These are phyloP conservation scores for Desmophyllum pertusum DNA, from an alignment of 92 coral and sea anemone genomes.

Conservation along the genomic window DNA sequence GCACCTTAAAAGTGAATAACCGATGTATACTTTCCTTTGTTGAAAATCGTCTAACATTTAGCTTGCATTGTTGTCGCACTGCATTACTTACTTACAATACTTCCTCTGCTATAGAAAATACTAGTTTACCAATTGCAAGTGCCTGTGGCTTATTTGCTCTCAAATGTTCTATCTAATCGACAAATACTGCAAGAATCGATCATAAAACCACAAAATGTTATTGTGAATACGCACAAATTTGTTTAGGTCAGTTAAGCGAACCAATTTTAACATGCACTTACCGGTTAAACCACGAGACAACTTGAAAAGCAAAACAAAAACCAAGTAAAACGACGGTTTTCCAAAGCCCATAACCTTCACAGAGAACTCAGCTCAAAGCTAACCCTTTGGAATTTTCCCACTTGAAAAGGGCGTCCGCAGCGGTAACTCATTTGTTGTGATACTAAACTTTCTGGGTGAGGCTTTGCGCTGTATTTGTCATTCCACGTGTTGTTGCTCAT, in stretches of 20 bases:
- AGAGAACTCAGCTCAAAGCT: neutral
- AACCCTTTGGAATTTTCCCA: neutral
- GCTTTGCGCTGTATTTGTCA: neutral
- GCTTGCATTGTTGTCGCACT: neutral
- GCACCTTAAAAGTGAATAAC: too few species aligned
- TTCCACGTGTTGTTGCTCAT: conserved; percentile 52
- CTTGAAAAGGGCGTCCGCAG: neutral
- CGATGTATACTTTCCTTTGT: neutral
- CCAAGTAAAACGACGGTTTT: neutral
- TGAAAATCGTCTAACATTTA: neutral
- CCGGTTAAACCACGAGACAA: conserved; percentile 32
- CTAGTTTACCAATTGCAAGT: too few species aligned
- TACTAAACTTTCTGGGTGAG: conserved; percentile 9
- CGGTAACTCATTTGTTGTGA: neutral
- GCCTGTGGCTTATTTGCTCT: too few species aligned
- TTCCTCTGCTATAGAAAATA: neutral
- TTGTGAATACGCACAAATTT: neutral
- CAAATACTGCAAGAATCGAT: too few species aligned
- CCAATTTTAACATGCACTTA: conserved; percentile 27
- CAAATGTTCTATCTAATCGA: neutral
- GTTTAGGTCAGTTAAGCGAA: too few species aligned
- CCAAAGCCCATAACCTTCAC: conserved; percentile 17
- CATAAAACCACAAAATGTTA: neutral
- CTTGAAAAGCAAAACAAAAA: conserved; percentile 30
- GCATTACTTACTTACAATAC: neutral